These are phyloP conservation scores for Eulemur macaco DNA, from an alignment of 2,113 vertebrate genomes.

Conservation along the genomic window DNA sequence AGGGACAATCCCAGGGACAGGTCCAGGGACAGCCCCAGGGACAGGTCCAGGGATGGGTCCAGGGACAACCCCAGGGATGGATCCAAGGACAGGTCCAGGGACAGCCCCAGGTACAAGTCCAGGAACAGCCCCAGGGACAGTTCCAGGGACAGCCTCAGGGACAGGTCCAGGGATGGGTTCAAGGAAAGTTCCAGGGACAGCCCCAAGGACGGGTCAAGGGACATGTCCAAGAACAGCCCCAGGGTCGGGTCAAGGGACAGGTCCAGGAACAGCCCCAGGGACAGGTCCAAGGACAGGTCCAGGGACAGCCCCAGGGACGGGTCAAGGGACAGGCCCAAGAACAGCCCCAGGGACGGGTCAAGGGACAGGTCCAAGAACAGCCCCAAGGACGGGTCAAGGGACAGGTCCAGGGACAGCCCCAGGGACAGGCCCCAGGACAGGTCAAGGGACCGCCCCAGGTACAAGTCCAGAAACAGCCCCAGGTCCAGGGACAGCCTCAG, in stretches of 20 bases:
- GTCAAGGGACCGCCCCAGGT: background rate
- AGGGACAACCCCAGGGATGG: background rate
- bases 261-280: background rate
- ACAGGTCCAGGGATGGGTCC: too few species aligned
- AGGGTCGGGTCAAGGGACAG: too few species aligned
- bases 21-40: too few species aligned
- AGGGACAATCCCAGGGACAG: too few species aligned
- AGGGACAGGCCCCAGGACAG: fast-evolving
- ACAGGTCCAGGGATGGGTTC: background rate
- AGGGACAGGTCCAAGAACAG: background rate
- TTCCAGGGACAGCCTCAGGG: background rate
- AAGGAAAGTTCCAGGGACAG: background rate
- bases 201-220: background rate
- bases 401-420: background rate
- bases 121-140: background rate
- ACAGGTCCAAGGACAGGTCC: too few species aligned
- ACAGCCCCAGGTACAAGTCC: background rate
- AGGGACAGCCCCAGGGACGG: too few species aligned
- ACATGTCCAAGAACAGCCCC: background rate
- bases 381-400: background rate
- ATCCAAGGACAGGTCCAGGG: background rate
- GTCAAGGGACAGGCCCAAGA: background rate
- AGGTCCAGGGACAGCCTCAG: background rate
- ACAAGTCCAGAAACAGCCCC: background rate
- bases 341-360: background rate